These are phyloP conservation scores for Falcaria lacertinaria DNA, from an alignment of 2,888 invertebrate genomes.

Conservation along the genomic window DNA sequence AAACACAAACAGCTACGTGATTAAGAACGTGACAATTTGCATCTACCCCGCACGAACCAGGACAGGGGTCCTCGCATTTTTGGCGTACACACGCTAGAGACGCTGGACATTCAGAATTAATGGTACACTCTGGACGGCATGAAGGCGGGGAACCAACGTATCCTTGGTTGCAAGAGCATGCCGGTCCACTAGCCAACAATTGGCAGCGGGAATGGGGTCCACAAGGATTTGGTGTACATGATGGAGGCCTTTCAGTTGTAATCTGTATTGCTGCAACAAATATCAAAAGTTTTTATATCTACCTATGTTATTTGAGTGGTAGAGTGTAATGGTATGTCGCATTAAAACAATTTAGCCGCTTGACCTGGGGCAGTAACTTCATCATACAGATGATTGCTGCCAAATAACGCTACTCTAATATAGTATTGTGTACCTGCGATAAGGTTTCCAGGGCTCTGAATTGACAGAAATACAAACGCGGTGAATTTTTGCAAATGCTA, in stretches of 20 bases:
- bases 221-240: conserved; percentile 90
- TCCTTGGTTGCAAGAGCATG: conserved; percentile 88
- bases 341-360: too few relatives aligned
- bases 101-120: conserved; percentile 89
- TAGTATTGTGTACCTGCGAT: too few relatives aligned
- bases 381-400: too few relatives aligned
- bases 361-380: too few relatives aligned
- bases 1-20: conserved; percentile 90
- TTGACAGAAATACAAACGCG: too few relatives aligned
- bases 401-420: too few relatives aligned
- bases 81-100: conserved; percentile 88
- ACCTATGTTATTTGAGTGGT: too few relatives aligned
- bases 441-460: too few relatives aligned
- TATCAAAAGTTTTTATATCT: background rate
- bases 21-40: conserved; percentile 88
- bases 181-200: conserved; percentile 84
- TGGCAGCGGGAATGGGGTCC: conserved; percentile 91
- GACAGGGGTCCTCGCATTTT: conserved; percentile 90
- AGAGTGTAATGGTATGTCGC: too few relatives aligned
- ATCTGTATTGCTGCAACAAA: conserved; percentile 48
- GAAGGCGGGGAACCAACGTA: conserved; percentile 89
- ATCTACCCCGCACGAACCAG: conserved; percentile 89
- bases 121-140: conserved; percentile 89
- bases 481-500: background rate
- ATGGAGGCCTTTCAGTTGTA: conserved; percentile 83